Evolutionary conservation across 2,797 vertebrate species (phyloP).

Genomic region (Petrocephalus schoutedeni): DNA sequence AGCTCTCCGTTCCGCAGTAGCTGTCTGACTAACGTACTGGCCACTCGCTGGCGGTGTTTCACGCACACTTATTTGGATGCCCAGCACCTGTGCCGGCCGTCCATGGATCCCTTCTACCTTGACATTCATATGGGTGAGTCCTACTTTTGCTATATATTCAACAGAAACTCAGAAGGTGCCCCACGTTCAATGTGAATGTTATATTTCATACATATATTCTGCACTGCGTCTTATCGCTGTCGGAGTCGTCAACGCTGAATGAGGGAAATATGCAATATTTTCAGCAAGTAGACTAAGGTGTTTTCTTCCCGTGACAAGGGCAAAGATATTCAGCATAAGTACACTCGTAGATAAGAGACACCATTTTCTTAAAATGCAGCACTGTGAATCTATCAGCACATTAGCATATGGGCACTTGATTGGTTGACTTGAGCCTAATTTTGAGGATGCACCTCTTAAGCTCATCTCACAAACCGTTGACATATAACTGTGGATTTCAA

Average conservation of each 20-base stretch:
- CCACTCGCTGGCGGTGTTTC: background rate
- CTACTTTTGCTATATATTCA: background rate
- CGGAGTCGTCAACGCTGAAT: background rate
- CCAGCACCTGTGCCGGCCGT: background rate
- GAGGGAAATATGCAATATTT: background rate
- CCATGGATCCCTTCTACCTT: conserved; percentile 59
- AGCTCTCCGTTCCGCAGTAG: conserved; percentile 17
- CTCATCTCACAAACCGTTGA: background rate
- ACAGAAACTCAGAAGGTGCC: background rate
- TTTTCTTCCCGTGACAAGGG: background rate
- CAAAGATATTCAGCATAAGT: conserved; percentile 6
- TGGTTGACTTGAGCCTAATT: background rate
- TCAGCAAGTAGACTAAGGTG: background rate
- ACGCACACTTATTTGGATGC: background rate
- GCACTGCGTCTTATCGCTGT: background rate
- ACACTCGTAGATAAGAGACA: background rate
- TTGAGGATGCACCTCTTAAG: background rate
- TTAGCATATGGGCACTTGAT: background rate
- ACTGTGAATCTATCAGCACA: background rate
- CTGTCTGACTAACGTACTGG: conserved; percentile 6
- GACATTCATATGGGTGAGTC: conserved; percentile 56
- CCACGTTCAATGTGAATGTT: background rate
- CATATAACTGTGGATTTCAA: conserved; percentile 37
- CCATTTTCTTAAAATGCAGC: background rate
- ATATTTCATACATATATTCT: background rate